phyloP scores from a whole-genome alignment of 1,140 invertebrate species.

The Cydia fagiglandana region DNA sequence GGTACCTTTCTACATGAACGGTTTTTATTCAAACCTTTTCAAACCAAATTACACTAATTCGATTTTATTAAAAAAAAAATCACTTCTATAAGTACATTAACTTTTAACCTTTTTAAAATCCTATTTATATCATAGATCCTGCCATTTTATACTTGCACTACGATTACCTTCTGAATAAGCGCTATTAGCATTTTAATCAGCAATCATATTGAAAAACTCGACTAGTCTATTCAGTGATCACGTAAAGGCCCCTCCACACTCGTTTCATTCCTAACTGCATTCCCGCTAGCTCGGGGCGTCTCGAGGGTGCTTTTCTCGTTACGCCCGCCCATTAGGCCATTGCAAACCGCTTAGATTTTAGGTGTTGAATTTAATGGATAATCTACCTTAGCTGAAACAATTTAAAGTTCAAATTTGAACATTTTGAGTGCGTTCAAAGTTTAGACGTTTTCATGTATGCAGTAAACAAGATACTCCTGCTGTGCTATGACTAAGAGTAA shows the following conservation, averaged over 20 bases:
- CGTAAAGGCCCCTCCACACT: slow-evolving; percentile 19
- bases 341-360: slow-evolving; percentile 24
- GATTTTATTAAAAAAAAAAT: no score
- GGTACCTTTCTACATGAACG: no score
- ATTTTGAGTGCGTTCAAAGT: background rate
- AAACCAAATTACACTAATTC: no score
- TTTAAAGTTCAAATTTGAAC: background rate
- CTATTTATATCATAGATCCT: background rate
- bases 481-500: background rate
- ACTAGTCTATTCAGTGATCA: slow-evolving; percentile 1
- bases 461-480: background rate
- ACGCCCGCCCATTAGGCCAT: slow-evolving; percentile 21
- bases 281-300: slow-evolving; percentile 19
- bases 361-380: background rate
- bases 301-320: slow-evolving; percentile 28
- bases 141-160: background rate
- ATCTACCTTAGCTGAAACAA: background rate
- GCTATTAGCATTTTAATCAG: background rate
- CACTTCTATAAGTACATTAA: background rate
- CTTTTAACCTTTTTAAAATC: background rate
- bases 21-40: no score
- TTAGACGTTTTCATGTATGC: background rate
- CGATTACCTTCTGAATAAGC: background rate
- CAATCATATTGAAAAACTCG: slow-evolving; percentile 11
- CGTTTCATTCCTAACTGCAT: slow-evolving; percentile 27